Conservation (phyloP, 2,888 invertebrate species). For the Hymenopus coronatus region DNA sequence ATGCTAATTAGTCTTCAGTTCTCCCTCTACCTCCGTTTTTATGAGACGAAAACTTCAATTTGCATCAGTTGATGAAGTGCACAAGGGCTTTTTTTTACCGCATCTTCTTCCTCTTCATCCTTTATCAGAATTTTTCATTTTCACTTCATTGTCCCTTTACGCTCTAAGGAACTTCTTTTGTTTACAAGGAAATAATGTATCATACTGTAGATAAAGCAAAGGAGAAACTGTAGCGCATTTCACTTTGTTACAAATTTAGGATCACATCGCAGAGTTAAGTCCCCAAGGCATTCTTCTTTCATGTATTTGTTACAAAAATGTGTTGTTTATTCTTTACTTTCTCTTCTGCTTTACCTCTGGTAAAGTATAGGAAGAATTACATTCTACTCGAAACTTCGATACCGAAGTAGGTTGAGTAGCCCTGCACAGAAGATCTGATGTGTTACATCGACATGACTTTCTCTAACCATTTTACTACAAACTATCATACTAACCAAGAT, state of each 20-base stretch:
- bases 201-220: neutral
- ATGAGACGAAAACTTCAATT: conserved; percentile 20
- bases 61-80: conserved; percentile 19
- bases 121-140: conserved; percentile 7
- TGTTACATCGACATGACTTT: too few species aligned
- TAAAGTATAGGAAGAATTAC: too few species aligned
- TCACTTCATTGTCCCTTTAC: conserved; percentile 18
- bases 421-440: too few species aligned
- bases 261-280: neutral
- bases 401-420: too few species aligned
- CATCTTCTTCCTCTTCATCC: neutral
- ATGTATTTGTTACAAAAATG: too few species aligned
- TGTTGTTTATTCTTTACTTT: too few species aligned
- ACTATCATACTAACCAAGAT: too few species aligned
- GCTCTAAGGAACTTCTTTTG: neutral
- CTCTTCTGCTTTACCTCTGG: too few species aligned
- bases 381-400: too few species aligned
- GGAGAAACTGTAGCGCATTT: neutral
- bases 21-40: neutral
- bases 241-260: neutral
- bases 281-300: neutral
- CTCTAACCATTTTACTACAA: too few species aligned
- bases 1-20: conserved; percentile 26
- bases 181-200: conserved; percentile 7
- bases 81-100: neutral